phyloP scores from a whole-genome alignment of 2,797 vertebrate species.

The Triplophysa bombifrons region DNA sequence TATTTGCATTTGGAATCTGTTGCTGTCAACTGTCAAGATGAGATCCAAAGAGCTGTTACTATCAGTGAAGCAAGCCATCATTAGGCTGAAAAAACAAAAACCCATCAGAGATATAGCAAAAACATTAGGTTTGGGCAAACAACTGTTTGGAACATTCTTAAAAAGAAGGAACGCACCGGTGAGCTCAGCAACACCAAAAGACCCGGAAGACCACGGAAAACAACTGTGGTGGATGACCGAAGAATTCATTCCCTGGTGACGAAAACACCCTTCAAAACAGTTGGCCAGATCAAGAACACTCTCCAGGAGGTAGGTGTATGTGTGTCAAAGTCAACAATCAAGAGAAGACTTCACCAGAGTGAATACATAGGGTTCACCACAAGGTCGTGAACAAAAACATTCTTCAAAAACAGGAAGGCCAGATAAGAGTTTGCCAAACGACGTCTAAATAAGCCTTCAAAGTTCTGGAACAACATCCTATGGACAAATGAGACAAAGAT shows the following conservation, averaged over 20 bases:
- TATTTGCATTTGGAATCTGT: too few relatives aligned
- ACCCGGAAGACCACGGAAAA: constrained; percentile 38
- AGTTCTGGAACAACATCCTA: too few relatives aligned
- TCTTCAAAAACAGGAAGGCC: too few relatives aligned
- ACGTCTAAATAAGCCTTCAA: too few relatives aligned
- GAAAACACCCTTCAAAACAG: constrained; percentile 26
- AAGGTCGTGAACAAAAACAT: too few relatives aligned
- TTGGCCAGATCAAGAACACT: constrained; percentile 28
- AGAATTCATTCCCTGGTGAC: neutral
- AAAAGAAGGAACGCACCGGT: neutral
- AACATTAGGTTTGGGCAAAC: too few relatives aligned
- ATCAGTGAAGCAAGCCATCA: constrained; percentile 51
- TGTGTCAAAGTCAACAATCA: neutral
- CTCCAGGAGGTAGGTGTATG: constrained; percentile 20
- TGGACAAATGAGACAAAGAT: too few relatives aligned
- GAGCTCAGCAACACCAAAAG: constrained; percentile 41
- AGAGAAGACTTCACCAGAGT: too few relatives aligned
- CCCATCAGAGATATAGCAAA: too few relatives aligned
- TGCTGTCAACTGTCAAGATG: neutral
- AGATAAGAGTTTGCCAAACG: too few relatives aligned
- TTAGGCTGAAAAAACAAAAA: constrained; percentile 28
- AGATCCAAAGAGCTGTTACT: constrained; percentile 47
- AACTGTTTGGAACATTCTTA: too few relatives aligned
- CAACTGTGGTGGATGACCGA: constrained; percentile 44
- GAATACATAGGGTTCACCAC: too few relatives aligned